These are phyloP conservation scores for Calidris pugnax DNA, from an alignment of 2,113 vertebrate genomes.

Conservation along the genomic window DNA sequence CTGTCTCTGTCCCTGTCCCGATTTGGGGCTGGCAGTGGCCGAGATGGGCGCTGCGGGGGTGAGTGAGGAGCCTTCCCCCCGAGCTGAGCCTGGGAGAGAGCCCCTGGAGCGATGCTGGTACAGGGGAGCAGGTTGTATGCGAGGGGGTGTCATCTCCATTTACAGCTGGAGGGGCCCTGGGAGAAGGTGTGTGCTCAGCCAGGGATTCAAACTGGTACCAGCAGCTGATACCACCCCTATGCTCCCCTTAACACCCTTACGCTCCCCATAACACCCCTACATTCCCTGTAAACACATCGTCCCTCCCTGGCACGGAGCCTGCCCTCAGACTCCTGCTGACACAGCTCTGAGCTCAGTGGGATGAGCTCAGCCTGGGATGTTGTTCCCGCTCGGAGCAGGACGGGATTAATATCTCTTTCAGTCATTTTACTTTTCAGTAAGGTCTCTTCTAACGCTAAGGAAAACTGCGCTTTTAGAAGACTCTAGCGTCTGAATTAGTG, in stretches of 20 bases:
- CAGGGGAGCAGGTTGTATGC: not conserved
- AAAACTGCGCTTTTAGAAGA: not conserved
- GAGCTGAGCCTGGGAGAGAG: not conserved
- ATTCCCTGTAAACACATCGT: not conserved
- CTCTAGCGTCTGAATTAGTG: not conserved
- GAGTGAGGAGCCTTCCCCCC: not conserved
- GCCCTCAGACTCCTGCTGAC: not conserved
- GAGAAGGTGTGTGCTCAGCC: not conserved
- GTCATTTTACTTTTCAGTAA: not conserved
- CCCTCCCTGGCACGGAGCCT: not conserved
- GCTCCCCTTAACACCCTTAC: not conserved
- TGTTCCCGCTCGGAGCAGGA: not conserved
- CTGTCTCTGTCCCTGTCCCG: not conserved
- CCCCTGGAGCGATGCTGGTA: too few species aligned
- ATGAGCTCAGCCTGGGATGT: not conserved
- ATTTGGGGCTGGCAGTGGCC: rapidly evolving
- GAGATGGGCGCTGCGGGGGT: not conserved
- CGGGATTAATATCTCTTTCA: not conserved
- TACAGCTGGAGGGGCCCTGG: not conserved
- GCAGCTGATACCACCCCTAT: not conserved
- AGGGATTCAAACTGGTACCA: not conserved
- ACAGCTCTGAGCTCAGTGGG: not conserved
- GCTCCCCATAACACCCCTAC: too few species aligned
- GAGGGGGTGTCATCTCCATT: too few species aligned
- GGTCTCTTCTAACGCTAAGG: not conserved